phyloP scores from a whole-genome alignment of 2,888 invertebrate species.

The Aphodius sticticus region DNA sequence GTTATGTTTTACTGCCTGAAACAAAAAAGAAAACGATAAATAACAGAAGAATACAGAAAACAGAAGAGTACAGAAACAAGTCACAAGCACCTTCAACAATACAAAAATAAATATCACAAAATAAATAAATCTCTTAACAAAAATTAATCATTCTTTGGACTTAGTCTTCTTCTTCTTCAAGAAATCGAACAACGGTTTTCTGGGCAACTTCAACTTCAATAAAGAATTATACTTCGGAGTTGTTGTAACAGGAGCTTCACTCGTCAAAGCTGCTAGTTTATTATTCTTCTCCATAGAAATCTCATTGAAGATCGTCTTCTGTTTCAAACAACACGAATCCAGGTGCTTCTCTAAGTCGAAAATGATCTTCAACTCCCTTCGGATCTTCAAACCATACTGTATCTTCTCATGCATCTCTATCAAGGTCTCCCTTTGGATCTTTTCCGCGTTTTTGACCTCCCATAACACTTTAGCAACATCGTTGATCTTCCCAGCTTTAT shows the following conservation, averaged over 20 bases:
- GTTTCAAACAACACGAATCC: conserved; percentile 45
- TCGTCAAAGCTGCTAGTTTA: neutral
- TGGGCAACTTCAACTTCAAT: neutral
- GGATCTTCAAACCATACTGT: conserved; percentile 47
- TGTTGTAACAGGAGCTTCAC: neutral
- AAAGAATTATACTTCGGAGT: neutral
- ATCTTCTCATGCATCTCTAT: conserved; percentile 54
- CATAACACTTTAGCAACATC: conserved; percentile 56
- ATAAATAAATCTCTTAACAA: conserved; percentile 22
- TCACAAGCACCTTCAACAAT: neutral
- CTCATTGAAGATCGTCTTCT: conserved; percentile 8
- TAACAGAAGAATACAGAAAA: neutral
- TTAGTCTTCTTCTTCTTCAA: neutral
- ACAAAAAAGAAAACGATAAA: conserved; percentile 28
- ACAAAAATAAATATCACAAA: conserved; percentile 11
- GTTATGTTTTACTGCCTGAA: conserved; percentile 28
- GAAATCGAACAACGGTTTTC: neutral
- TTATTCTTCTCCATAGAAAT: conserved; percentile 8
- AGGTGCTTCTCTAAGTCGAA: conserved; percentile 54
- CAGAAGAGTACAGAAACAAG: neutral
- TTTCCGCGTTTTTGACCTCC: conserved; percentile 57
- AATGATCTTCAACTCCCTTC: conserved; percentile 59
- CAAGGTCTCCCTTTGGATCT: conserved; percentile 56
- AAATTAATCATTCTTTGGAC: neutral
- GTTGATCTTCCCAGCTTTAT: conserved; percentile 53